phyloP scores from a whole-genome alignment of 1,140 invertebrate species.

The Danaus melanippus region DNA sequence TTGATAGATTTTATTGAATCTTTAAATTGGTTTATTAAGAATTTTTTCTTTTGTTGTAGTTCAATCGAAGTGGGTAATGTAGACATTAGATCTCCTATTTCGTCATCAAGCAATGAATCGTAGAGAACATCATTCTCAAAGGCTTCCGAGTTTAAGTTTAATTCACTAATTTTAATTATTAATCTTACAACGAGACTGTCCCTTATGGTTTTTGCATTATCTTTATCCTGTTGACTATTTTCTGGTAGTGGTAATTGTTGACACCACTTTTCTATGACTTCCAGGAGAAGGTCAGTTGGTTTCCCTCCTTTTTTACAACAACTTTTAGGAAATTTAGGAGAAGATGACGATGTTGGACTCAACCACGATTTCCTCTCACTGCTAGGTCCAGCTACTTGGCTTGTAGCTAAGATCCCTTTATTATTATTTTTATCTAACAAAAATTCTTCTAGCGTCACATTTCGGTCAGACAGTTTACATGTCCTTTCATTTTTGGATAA shows the following conservation, averaged over 20 bases:
- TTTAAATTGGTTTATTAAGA: constrained; percentile 26
- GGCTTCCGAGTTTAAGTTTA: constrained; percentile 32
- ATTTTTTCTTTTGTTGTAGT: constrained; percentile 21
- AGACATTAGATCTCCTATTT: constrained; percentile 27
- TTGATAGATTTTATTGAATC: constrained; percentile 28
- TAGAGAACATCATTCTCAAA: constrained; percentile 33
- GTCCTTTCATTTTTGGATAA: constrained; percentile 21
- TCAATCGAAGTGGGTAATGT: constrained; percentile 20
- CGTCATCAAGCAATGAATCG: constrained; percentile 27
- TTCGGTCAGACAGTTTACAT: constrained; percentile 10
- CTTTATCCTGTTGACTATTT: constrained; percentile 16
- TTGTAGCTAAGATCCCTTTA: constrained; percentile 13
- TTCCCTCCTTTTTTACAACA: constrained; percentile 8
- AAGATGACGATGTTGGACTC: constrained; percentile 4
- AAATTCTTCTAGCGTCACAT: constrained; percentile 1
- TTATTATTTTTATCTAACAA: neutral
- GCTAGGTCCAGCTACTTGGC: constrained; percentile 23
- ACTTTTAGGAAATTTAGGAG: constrained; percentile 5
- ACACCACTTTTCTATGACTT: constrained; percentile 36
- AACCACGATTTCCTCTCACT: constrained; percentile 2
- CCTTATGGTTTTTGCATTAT: constrained; percentile 22
- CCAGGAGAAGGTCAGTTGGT: constrained; percentile 27
- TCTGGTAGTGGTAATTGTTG: constrained; percentile 22
- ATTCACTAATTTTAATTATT: constrained; percentile 38
- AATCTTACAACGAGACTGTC: constrained; percentile 31